Evolutionary conservation across 2,797 vertebrate species (phyloP).

Genomic region (Poecilia velifera): DNA sequence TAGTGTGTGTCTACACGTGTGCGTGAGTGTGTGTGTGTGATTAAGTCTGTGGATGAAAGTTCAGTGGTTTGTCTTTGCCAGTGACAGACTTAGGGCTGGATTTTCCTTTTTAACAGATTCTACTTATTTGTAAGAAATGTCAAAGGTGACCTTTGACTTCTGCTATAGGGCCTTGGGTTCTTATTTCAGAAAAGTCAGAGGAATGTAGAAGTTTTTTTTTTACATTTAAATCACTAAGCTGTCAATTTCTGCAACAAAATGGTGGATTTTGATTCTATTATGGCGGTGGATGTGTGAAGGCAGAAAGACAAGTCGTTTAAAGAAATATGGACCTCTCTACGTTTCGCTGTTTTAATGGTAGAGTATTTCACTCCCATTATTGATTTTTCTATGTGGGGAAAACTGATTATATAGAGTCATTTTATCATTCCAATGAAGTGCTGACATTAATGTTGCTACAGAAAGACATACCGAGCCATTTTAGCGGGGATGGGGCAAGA

Average conservation of each 20-base stretch:
- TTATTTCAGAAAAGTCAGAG: conserved; percentile 14
- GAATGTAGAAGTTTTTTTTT: conserved; percentile 11
- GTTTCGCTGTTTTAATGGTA: conserved; percentile 30
- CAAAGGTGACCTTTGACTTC: conserved; percentile 44
- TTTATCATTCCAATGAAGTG: conserved; percentile 45
- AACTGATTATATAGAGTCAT: conserved; percentile 44
- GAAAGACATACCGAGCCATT: conserved; percentile 27
- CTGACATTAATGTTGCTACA: conserved; percentile 42
- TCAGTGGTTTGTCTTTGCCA: conserved; percentile 34
- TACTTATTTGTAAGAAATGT: conserved; percentile 29
- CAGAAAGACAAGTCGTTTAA: conserved; percentile 32
- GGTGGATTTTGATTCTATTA: conserved; percentile 28
- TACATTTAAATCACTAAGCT: conserved; percentile 11
- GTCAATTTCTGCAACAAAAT: conserved; percentile 32
- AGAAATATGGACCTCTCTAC: conserved; percentile 27
- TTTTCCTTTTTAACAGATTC: conserved; percentile 43
- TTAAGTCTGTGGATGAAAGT: conserved; percentile 60
- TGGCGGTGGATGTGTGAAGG: conserved; percentile 24
- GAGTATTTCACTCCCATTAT: conserved; percentile 41
- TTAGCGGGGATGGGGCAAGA: conserved; percentile 16
- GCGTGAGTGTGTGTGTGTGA: neutral
- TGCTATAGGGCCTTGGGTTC: neutral
- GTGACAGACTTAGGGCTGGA: conserved; percentile 58
- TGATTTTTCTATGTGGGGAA: conserved; percentile 53
- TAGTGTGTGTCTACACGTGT: conserved; percentile 5